These are phyloP conservation scores for Zophobas atratus DNA, from an alignment of 1,140 invertebrate species.

Conservation along the genomic window DNA sequence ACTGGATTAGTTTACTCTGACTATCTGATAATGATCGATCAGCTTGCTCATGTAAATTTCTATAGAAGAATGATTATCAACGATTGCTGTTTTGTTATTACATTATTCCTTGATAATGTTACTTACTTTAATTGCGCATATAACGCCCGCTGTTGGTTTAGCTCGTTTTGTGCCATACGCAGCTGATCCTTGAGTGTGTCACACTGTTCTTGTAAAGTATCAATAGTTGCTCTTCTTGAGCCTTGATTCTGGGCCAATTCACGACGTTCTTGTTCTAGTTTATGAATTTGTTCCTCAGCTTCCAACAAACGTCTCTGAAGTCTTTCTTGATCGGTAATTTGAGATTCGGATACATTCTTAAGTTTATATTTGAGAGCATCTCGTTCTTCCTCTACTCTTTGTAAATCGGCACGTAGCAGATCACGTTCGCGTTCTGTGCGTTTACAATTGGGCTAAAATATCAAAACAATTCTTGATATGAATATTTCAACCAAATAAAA, in stretches of 20 bases:
- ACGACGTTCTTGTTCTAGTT: conserved; percentile 63
- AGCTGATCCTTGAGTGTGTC: conserved; percentile 60
- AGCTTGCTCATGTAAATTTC: conserved; percentile 66
- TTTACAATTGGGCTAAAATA: conserved; percentile 66
- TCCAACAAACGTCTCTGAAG: conserved; percentile 58
- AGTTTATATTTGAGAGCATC: conserved; percentile 65
- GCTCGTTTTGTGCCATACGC: conserved; percentile 58
- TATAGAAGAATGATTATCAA: conserved; percentile 54
- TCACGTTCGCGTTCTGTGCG: conserved; percentile 72
- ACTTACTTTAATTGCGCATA: conserved; percentile 65
- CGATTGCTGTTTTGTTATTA: too few relatives aligned
- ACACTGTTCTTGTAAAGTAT: conserved; percentile 63
- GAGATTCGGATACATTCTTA: conserved; percentile 24
- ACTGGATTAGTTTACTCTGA: conserved; percentile 62
- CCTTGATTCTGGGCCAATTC: conserved; percentile 62
- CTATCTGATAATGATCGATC: conserved; percentile 64
- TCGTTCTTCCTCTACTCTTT: conserved; percentile 72
- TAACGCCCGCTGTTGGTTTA: conserved; percentile 60
- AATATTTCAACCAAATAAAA: neutral
- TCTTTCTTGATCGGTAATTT: conserved; percentile 52
- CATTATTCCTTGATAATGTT: too few relatives aligned
- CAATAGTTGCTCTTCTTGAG: conserved; percentile 61
- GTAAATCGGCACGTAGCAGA: conserved; percentile 70
- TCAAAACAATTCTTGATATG: neutral
- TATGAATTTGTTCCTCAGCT: conserved; percentile 62